Conservation (phyloP, 2,888 invertebrate genomes). For the Spatulosminthurus flaviceps region DNA sequence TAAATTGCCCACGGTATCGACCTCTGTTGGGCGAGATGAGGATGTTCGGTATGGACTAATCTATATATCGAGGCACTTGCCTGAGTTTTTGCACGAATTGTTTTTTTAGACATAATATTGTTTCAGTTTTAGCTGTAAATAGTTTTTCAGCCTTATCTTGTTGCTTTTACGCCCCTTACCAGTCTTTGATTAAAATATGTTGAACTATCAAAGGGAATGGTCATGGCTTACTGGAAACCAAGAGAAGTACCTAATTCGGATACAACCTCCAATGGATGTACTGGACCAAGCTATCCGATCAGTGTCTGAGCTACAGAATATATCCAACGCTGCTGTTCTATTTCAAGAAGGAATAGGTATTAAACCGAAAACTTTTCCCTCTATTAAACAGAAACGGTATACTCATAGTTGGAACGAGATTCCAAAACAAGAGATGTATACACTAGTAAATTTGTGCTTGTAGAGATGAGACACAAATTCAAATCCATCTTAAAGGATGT, state of each 20-base stretch:
- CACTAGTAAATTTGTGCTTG: not conserved
- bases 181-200: too few species aligned
- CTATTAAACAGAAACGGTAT: not conserved
- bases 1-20: conserved; percentile 82
- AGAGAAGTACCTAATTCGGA: conserved; percentile 80
- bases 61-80: too few species aligned
- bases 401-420: not conserved
- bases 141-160: too few species aligned
- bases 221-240: conserved; percentile 76
- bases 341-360: conserved; percentile 76
- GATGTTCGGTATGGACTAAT: conserved; percentile 71
- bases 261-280: conserved; percentile 85
- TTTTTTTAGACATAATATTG: not conserved
- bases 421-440: too few species aligned
- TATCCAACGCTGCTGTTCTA: conserved; percentile 89
- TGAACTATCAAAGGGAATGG: conserved; percentile 73
- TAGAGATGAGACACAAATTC: conserved; percentile 93
- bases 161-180: too few species aligned
- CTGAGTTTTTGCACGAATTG: too few species aligned
- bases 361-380: conserved; percentile 67
- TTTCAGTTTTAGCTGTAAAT: too few species aligned
- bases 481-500: conserved; percentile 89
- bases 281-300: conserved; percentile 84
- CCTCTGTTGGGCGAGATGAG: conserved; percentile 83
- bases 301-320: conserved; percentile 82